Evolutionary conservation across 2,797 vertebrate genomes (phyloP), one percentile per base, ranked within the genome.

Genomic region (Phrynocephalus vlangalii): DNA sequence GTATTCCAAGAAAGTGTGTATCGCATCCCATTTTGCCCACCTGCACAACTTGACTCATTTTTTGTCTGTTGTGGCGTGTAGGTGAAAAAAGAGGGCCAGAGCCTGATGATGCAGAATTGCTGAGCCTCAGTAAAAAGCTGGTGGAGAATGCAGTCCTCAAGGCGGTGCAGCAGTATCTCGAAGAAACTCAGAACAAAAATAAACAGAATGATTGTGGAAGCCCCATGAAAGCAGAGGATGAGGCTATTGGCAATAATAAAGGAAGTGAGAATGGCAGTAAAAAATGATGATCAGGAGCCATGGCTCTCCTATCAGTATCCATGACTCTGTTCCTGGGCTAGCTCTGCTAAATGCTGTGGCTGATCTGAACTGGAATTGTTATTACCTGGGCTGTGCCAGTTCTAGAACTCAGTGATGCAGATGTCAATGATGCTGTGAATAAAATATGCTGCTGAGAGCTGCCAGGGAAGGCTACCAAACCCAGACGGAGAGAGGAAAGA

Each of bases 111-210:
- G 98, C 98, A n/a, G 99, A 99, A 96, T 97, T 99, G 50, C 95
- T 98, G 95, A 98, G 96, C 95, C 97, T 99, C 96, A 99, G 99
- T 96, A 99, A 97, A 95, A 97, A 97, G 93, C 96, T 99, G 97
- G 99, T 99, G 89, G 99, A 99, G 93, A 99, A 98, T 0, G 99
- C 98, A 0, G 98, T 99, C 95, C 98, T 97, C 88, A 98, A 98
- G 90, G 99, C 99, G 15, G 96, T 99, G 90, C 98, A 99, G 91
- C 99, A 99, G 70, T 99, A 98, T 95, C 97, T 98, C 96, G 98
- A 99, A 95, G 99, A 99, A 96, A 98, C 98, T 0, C 98, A 98
- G 91, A 95, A 91, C 95, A 91, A 96, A 96, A 75, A 80, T 85
- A 94, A 96, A 84, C 97, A 97, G 22, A 97, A 95, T 94, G 96